Base-by-base conservation (phyloP, 2,113 vertebrate species). In the Pyrgilauda ruficollis region DNA sequence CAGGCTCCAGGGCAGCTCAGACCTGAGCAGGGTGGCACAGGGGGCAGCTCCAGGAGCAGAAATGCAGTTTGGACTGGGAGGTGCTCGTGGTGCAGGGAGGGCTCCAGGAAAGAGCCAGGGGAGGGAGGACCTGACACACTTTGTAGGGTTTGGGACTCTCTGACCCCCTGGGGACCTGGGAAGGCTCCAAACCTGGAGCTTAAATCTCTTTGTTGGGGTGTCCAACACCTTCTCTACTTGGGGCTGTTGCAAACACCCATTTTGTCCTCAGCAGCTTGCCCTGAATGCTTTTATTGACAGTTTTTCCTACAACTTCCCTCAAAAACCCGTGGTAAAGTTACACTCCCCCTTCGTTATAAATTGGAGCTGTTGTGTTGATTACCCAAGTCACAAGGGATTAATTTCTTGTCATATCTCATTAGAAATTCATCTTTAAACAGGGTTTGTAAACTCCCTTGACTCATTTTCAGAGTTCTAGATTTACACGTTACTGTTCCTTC, bases 21-120 rank as follows among this genome's bases (percentile, higher is more conserved):
- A 9, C 18, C 12, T 3, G 9, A 1, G 4, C 28, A 1, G 10
- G 49, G 30, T 63, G 74, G 2, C n/a, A 31, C 35, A 15, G 58
- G 16, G 12, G 33, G 53, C 15, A 47, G 10, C 27, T 6, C 15
- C 3, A 13, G 50, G 31, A 49, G 43, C 10, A 39, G n/a, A 49
- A 72, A n/a, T 5, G 9, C 9, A 10, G 1, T 13, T 24, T 26
- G 46, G 24, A 1, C 2, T 15, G 82, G 52, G 56, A 50, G 47
- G 4, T 0, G 28, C 43, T 1, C 75, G 11, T 0, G 1, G 15
- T 11, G 28, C 1, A 6, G 33, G 59, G 64, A 69, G 31, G 10
- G 62, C 1, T 3, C 24, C 1, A 37, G 39, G 24, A 9, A 44
- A 20, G 10, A 73, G 23, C 39, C 35, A 8, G 43, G 19, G 59